A percentile compares a stretch with the other conserved stretches of the same genome.
phyloP scores from a whole-genome alignment of 1,140 invertebrate genomes.

The Kradibia gibbosae region DNA sequence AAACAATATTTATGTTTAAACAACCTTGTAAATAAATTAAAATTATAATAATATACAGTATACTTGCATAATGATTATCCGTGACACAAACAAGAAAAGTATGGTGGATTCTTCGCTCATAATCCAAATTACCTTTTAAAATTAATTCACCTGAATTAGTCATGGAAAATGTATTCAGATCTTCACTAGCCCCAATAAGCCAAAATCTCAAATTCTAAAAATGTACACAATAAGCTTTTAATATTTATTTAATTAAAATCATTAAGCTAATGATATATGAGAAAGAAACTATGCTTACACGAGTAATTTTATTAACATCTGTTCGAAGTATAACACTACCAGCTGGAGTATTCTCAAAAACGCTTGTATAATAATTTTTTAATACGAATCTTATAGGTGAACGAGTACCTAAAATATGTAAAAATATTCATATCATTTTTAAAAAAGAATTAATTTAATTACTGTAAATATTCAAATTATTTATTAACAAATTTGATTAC shows the following conservation, averaged over 20 bases:
- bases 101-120: constrained; percentile 82
- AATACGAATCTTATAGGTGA: constrained; percentile 79
- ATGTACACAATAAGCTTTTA: constrained; percentile 14
- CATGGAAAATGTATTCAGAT: constrained; percentile 81
- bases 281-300: constrained; percentile 66
- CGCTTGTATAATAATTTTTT: constrained; percentile 79
- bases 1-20: too few relatives aligned
- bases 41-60: constrained; percentile 21
- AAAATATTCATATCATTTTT: constrained; percentile 1
- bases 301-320: constrained; percentile 67
- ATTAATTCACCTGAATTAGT: constrained; percentile 86
- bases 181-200: constrained; percentile 78
- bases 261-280: not conserved
- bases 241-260: constrained; percentile 30
- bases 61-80: constrained; percentile 82
- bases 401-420: constrained; percentile 63
- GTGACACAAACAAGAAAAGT: constrained; percentile 87
- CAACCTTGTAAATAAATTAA: too few relatives aligned
- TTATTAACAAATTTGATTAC: constrained; percentile 52
- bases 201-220: constrained; percentile 76
- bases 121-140: constrained; percentile 84
- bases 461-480: not conserved
- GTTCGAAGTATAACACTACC: constrained; percentile 81
- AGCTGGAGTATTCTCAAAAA: constrained; percentile 83
- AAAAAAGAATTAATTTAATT: not conserved